Evolutionary conservation across 2,888 invertebrate species (phyloP).

Genomic region (Phaedon cochleariae): DNA sequence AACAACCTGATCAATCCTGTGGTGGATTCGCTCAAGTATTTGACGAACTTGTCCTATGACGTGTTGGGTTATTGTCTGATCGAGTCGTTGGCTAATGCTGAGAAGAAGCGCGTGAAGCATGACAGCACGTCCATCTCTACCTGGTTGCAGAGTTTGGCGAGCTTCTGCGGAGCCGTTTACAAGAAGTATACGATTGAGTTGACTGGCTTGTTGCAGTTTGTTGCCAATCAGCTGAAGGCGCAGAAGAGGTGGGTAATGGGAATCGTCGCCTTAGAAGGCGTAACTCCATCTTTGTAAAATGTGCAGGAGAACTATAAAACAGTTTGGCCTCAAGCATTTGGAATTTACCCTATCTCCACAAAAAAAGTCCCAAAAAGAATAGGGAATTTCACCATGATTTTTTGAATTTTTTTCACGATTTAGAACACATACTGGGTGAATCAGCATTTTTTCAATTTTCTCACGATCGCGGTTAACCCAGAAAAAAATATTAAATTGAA

Average conservation of each 20-base stretch:
- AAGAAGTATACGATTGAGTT: conserved; percentile 98
- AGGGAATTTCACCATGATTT: too few relatives aligned
- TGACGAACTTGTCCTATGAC: conserved; percentile 95
- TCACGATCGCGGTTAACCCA: too few relatives aligned
- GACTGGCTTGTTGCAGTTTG: conserved; percentile 93
- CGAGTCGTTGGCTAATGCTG: conserved; percentile 86
- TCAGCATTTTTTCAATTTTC: too few relatives aligned
- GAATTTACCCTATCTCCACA: too few relatives aligned
- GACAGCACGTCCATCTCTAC: conserved; percentile 91
- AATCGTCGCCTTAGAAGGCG: too few relatives aligned
- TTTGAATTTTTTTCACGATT: too few relatives aligned
- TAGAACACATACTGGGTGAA: too few relatives aligned
- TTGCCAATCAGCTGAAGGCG: conserved; percentile 95
- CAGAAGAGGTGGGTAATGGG: conserved; percentile 80
- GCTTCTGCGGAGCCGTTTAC: conserved; percentile 95
- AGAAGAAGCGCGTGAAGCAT: conserved; percentile 80
- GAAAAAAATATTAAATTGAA: too few relatives aligned
- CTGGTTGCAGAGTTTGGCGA: conserved; percentile 94
- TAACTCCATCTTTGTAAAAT: too few relatives aligned
- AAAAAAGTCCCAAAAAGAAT: too few relatives aligned
- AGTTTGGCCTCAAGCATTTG: too few relatives aligned
- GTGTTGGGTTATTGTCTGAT: conserved; percentile 95
- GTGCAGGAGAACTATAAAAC: too few relatives aligned
- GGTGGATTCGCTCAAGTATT: conserved; percentile 96
- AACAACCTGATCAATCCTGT: conserved; percentile 75